Percentiles rank a stretch among this genome's conserved stretches.
phyloP scores from a whole-genome alignment of 2,888 invertebrate genomes.

The Spisula subtruncata region DNA sequence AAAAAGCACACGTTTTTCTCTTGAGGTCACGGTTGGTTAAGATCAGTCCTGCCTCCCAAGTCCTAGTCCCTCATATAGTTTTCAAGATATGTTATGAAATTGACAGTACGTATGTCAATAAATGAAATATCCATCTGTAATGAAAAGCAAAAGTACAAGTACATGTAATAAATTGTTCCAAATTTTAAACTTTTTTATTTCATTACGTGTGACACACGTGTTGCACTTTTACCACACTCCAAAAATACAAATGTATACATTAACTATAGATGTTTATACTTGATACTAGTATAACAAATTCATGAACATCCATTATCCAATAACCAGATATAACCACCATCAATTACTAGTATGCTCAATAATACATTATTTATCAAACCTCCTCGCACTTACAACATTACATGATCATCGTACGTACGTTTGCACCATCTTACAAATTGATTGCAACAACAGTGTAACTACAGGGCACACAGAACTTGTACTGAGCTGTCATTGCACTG shows the following conservation, averaged over 20 bases:
- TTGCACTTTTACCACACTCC: not conserved
- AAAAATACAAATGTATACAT: not conserved
- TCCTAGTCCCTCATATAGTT: too few relatives aligned
- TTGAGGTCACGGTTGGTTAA: too few relatives aligned
- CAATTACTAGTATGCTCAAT: constrained; percentile 8
- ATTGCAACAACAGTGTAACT: not conserved
- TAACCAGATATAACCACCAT: not conserved
- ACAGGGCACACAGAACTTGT: not conserved
- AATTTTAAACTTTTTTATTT: not conserved
- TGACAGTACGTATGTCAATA: too few relatives aligned
- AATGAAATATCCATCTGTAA: too few relatives aligned
- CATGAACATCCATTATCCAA: not conserved
- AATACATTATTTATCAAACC: constrained; percentile 5
- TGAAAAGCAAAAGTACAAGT: too few relatives aligned
- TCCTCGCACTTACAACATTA: not conserved
- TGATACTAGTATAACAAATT: constrained; percentile 15
- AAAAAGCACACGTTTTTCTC: too few relatives aligned
- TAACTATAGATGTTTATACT: not conserved
- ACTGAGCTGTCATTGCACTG: not conserved
- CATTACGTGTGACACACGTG: not conserved
- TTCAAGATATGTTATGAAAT: too few relatives aligned
- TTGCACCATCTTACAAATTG: not conserved
- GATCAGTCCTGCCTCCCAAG: too few relatives aligned
- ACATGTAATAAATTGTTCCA: too few relatives aligned
- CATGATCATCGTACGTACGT: not conserved